Evolutionary conservation across 2,888 invertebrate species (phyloP), one percentile per base, ranked within the genome.

Genomic region (Hesperia comma): DNA sequence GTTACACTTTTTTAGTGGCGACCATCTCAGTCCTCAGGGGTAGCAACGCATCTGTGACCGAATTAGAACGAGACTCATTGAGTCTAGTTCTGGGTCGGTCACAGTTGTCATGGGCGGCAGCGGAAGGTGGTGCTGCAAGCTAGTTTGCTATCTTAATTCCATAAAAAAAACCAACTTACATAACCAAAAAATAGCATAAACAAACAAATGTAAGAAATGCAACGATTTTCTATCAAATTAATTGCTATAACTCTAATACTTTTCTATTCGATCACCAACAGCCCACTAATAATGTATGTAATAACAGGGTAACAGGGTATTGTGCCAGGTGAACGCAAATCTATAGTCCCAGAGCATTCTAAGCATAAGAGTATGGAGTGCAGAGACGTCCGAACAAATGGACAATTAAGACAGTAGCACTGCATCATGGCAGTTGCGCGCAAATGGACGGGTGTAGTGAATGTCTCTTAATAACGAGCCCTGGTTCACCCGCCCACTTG

Each of bases 401-500:
- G 41, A 57, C 57, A 57, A 57, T 57, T 57, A 57, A 57, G 57
- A 57, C 21, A 56, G 55, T 19, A 19, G 37, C 37, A 41, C 57
- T 57, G 57, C 57, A 57, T 41, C 57, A 41, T 12, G 41, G 57
- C 41, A 57, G 57, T 57, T 49, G 60, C 21, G 49, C 43, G 15
- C 57, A 41, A 43, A 58, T 43, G 43, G 49, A 33, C 17, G 40
- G 17, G 8, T 21, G 37, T 26, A 33, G 37, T 61, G 61, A 92
- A 92, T 92, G 80, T 88, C 86, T 85, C 88, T 91, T 61, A 92
- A 92, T 92, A 90, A 92, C 86, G 87, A 53, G 83, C 82, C 77
- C 80, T 80, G 82, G 75, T 41, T 26, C 61, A 54, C 53, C 19
- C 17, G 46, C 51, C 61, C 51, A 51, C 49, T 51, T 51, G 51